Conservation (phyloP, 2,888 invertebrate genomes). For the Volucella inanis region DNA sequence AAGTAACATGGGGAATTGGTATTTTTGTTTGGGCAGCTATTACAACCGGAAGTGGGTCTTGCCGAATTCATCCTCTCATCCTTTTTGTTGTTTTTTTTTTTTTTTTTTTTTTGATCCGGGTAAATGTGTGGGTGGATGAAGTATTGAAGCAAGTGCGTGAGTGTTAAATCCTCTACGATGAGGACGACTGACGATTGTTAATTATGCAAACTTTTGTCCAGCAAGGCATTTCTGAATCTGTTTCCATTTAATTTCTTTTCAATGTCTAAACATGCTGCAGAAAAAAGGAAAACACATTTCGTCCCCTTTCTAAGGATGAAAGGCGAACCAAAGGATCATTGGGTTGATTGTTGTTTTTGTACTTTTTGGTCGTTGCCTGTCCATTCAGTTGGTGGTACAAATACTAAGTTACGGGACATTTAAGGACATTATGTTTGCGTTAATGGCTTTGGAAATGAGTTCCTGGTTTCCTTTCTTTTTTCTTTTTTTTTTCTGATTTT, state of each 20-base stretch:
- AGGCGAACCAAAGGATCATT: conserved; percentile 21
- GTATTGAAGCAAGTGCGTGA: neutral
- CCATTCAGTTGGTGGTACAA: conserved; percentile 8
- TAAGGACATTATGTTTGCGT: conserved; percentile 64
- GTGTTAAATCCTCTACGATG: conserved; percentile 39
- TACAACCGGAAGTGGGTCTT: conserved; percentile 6
- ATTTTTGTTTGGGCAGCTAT: conserved; percentile 67
- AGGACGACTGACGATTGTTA: conserved; percentile 33
- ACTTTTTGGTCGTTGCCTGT: conserved; percentile 7
- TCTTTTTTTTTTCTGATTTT: neutral
- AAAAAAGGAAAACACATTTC: too few relatives aligned
- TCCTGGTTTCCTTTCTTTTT: conserved; percentile 54
- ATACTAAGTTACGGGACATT: conserved; percentile 41
- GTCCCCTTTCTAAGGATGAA: neutral
- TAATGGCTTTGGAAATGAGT: conserved; percentile 67
- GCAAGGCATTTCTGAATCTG: conserved; percentile 40
- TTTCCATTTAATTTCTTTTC: conserved; percentile 59
- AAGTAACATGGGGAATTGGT: conserved; percentile 81
- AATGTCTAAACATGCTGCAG: neutral
- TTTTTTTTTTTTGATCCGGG: conserved; percentile 19
- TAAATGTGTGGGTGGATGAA: neutral
- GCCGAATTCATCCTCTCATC: conserved; percentile 12
- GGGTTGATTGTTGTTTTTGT: conserved; percentile 1
- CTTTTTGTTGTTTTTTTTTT: conserved; percentile 50
- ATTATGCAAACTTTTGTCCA: conserved; percentile 68